Conservation (phyloP, 2,797 vertebrate genomes). For the Enteromius argenteus region DNA sequence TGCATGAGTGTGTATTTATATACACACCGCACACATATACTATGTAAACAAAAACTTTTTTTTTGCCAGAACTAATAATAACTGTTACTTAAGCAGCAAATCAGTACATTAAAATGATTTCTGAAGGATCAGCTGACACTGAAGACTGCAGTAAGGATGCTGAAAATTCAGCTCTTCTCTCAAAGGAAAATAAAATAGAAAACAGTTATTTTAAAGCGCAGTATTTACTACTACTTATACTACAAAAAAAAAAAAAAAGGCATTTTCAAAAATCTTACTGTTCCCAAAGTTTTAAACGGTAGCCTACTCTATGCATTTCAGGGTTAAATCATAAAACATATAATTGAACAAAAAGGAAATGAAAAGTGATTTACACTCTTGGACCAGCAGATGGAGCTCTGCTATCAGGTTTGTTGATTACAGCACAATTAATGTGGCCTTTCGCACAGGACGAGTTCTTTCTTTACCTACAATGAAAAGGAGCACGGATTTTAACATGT, state of each 20-base stretch:
- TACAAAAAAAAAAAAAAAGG: too few species aligned
- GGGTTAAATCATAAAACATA: neutral
- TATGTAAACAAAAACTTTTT: too few species aligned
- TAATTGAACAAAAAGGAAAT: neutral
- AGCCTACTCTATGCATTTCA: neutral
- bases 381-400: slow-evolving; percentile 20
- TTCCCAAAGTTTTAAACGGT: neutral
- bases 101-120: neutral
- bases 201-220: neutral
- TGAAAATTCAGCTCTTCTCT: neutral
- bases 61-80: neutral
- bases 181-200: neutral
- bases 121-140: neutral
- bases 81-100: neutral
- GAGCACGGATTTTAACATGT: neutral
- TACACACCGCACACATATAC: too few species aligned
- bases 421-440: neutral
- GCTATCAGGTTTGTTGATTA: neutral
- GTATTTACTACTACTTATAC: neutral
- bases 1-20: too few species aligned
- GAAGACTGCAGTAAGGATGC: neutral
- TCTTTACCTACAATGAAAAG: neutral
- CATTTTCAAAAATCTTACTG: neutral
- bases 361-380: neutral
- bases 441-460: neutral